Conservation (phyloP, 2,888 invertebrate species). For the Halictus ligatus region DNA sequence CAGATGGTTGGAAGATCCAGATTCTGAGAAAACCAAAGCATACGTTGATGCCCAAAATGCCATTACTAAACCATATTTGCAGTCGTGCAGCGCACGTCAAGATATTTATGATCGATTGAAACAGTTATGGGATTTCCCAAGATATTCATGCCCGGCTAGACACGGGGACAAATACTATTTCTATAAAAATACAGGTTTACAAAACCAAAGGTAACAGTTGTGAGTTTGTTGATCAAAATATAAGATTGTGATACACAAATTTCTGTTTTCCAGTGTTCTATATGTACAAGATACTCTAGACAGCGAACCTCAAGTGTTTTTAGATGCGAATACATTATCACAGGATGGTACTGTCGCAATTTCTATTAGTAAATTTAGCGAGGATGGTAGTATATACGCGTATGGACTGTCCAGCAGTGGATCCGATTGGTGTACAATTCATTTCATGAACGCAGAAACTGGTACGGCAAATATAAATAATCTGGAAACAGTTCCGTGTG, state of each 20-base stretch:
- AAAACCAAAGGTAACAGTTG: constrained; percentile 95
- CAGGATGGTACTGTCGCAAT: constrained; percentile 96
- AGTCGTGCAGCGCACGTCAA: constrained; percentile 90
- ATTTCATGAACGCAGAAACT: constrained; percentile 90
- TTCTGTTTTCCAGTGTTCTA: constrained; percentile 89
- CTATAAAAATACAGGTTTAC: constrained; percentile 96
- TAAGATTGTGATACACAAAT: background rate
- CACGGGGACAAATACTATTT: constrained; percentile 95
- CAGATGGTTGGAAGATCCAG: constrained; percentile 98
- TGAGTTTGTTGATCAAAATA: background rate
- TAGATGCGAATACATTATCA: constrained; percentile 97
- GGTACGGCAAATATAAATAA: constrained; percentile 83
- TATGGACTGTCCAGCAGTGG: constrained; percentile 97
- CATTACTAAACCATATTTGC: constrained; percentile 93
- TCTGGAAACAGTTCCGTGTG: background rate
- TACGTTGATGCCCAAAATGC: constrained; percentile 97
- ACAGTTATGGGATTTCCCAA: constrained; percentile 98
- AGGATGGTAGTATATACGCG: constrained; percentile 95
- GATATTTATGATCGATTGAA: constrained; percentile 92
- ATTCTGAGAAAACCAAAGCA: constrained; percentile 94
- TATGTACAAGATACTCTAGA: constrained; percentile 93
- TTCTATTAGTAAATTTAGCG: constrained; percentile 91
- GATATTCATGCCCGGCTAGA: constrained; percentile 94
- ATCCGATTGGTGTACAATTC: constrained; percentile 98
- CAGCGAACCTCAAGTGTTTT: constrained; percentile 92